phyloP scores from a whole-genome alignment of 2,797 vertebrate genomes.

The Sebastes trivittatus region DNA sequence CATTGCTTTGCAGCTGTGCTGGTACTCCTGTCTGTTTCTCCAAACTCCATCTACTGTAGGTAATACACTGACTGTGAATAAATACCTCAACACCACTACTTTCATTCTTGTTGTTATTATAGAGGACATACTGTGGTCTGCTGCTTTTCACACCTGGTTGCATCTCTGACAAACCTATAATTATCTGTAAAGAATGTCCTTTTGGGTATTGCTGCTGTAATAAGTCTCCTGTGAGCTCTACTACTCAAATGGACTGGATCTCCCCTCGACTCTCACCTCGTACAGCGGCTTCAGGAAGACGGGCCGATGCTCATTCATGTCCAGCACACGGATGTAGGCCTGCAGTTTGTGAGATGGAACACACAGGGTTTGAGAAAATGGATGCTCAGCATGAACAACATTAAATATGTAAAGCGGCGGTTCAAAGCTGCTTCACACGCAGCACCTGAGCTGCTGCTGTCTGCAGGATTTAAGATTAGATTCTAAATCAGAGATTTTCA shows the following conservation, averaged over 20 bases:
- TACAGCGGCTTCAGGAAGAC: slow-evolving; percentile 89
- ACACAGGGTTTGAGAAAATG: slow-evolving; percentile 15
- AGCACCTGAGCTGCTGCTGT: not conserved
- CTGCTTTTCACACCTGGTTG: not conserved
- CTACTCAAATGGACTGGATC: not conserved
- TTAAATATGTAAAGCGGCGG: not conserved
- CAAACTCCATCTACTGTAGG: no score
- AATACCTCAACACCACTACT: not conserved
- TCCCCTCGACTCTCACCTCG: slow-evolving; percentile 57
- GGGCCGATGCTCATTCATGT: slow-evolving; percentile 93
- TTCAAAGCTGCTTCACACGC: not conserved
- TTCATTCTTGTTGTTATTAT: not conserved
- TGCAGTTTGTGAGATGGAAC: slow-evolving; percentile 54
- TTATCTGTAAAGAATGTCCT: not conserved
- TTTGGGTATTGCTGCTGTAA: not conserved
- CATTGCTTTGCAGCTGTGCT: no score
- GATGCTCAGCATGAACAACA: slow-evolving; percentile 5
- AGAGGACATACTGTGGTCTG: not conserved
- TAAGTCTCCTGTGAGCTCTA: not conserved
- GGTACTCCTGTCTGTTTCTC: no score
- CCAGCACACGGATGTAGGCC: slow-evolving; percentile 91
- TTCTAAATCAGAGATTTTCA: not conserved
- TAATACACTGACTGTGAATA: not conserved
- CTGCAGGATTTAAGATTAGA: not conserved
- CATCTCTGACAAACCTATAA: not conserved